Percentiles rank a stretch among this genome's conserved stretches.
phyloP scores from a whole-genome alignment of 64 coral and sea anemone genomes.

The Stichodactyla mertensii region DNA sequence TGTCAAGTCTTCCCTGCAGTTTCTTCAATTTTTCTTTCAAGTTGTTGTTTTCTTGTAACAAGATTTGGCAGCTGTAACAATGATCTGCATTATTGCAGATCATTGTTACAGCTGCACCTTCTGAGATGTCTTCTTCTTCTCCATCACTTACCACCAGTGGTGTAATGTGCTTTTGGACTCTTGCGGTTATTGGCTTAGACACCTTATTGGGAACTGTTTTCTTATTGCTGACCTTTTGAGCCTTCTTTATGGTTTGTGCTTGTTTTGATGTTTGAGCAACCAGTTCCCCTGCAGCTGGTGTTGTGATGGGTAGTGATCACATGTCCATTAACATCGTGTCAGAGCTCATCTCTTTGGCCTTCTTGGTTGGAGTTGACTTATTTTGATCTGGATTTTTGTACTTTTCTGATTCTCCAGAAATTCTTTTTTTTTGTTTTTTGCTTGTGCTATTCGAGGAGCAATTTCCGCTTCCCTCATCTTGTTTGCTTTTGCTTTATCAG shows the following conservation, averaged over 20 bases:
- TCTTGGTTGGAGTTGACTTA: background rate
- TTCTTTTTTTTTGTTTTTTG: slow-evolving; percentile 21
- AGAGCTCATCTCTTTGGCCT: background rate
- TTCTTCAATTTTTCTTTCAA: slow-evolving; percentile 14
- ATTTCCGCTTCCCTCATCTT: slow-evolving; percentile 39
- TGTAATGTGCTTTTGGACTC: background rate
- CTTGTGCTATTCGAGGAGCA: slow-evolving; percentile 20
- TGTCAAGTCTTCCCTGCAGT: slow-evolving; percentile 22
- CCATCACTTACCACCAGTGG: slow-evolving; percentile 17
- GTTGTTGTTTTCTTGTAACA: background rate
- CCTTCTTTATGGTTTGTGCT: background rate
- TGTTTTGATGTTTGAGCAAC: background rate
- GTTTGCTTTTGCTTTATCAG: slow-evolving; percentile 28
- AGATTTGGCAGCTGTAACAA: slow-evolving; percentile 20
- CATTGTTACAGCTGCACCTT: slow-evolving; percentile 5
- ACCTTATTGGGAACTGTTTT: too few species aligned
- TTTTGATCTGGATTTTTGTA: background rate
- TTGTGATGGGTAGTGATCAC: background rate
- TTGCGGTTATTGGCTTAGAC: background rate
- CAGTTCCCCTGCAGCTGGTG: background rate
- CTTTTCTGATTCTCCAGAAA: slow-evolving; percentile 5
- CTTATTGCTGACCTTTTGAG: background rate
- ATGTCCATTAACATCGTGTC: background rate
- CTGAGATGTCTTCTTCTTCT: background rate
- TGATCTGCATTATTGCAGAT: slow-evolving; percentile 23